Evolutionary conservation across 2,888 invertebrate species (phyloP).

Genomic region (Dryomyza anilis): DNA sequence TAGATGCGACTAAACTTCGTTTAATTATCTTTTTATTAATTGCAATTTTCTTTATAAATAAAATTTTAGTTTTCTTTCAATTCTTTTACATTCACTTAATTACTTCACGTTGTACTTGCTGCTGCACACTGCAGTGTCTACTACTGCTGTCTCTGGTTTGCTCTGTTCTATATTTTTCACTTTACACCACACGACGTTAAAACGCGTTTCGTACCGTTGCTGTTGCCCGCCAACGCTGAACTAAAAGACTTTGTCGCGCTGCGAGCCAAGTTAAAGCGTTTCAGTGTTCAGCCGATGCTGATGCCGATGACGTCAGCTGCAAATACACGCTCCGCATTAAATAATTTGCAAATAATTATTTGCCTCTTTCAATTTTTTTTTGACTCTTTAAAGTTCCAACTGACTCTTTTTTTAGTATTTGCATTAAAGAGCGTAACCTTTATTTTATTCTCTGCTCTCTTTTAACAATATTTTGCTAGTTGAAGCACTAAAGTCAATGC

Average conservation of each 20-base stretch:
- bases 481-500: slow-evolving; percentile 22
- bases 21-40: background rate
- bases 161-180: background rate
- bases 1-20: no score
- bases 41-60: background rate
- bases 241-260: slow-evolving; percentile 52
- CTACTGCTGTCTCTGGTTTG: background rate
- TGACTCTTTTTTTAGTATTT: background rate
- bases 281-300: slow-evolving; percentile 37
- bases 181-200: slow-evolving; percentile 34
- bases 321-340: no score
- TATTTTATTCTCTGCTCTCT: no score
- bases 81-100: slow-evolving; percentile 22
- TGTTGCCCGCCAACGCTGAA: slow-evolving; percentile 59
- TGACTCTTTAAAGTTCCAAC: background rate
- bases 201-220: slow-evolving; percentile 47
- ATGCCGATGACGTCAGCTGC: slow-evolving; percentile 50
- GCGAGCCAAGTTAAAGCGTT: slow-evolving; percentile 51
- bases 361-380: background rate
- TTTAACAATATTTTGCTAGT: no score
- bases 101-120: slow-evolving; percentile 26
- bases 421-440: no score
- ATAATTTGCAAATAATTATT: background rate
- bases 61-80: background rate
- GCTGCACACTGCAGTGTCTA: background rate